Conservation (phyloP, 2,113 vertebrate genomes). For the Vanacampus margaritifer region DNA sequence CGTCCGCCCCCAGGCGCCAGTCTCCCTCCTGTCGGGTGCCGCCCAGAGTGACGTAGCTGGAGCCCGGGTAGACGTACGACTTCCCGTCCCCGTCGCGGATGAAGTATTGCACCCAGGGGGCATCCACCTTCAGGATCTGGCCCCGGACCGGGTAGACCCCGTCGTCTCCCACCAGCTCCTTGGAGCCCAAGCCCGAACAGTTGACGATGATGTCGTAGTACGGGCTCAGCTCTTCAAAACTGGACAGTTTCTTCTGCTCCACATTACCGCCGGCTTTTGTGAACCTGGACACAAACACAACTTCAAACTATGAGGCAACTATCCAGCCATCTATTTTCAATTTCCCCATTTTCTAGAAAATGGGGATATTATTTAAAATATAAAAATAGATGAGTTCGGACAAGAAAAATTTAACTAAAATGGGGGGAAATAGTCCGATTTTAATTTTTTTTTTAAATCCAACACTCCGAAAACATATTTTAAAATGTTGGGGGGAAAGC, state of each 20-base stretch:
- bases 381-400: too few species aligned
- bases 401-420: too few species aligned
- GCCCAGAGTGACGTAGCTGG: constrained; percentile 74
- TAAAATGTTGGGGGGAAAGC: too few species aligned
- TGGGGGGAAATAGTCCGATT: too few species aligned
- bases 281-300: constrained; percentile 64
- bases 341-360: background rate
- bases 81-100: constrained; percentile 77
- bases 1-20: constrained; percentile 75
- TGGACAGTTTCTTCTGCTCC: constrained; percentile 67
- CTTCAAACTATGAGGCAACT: background rate
- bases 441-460: too few species aligned
- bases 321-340: background rate
- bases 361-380: too few species aligned
- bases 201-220: constrained; percentile 83
- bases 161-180: constrained; percentile 68
- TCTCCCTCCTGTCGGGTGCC: constrained; percentile 79
- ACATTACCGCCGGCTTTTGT: constrained; percentile 71
- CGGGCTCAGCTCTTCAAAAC: constrained; percentile 75
- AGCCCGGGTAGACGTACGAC: constrained; percentile 87
- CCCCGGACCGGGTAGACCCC: constrained; percentile 78
- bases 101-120: constrained; percentile 91
- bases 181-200: constrained; percentile 84
- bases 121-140: constrained; percentile 82
- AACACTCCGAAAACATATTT: too few species aligned